A percentile compares a stretch with the other conserved stretches of the same genome.
phyloP scores from a whole-genome alignment of 2,113 vertebrate genomes.

The Nycticorax nycticorax region DNA sequence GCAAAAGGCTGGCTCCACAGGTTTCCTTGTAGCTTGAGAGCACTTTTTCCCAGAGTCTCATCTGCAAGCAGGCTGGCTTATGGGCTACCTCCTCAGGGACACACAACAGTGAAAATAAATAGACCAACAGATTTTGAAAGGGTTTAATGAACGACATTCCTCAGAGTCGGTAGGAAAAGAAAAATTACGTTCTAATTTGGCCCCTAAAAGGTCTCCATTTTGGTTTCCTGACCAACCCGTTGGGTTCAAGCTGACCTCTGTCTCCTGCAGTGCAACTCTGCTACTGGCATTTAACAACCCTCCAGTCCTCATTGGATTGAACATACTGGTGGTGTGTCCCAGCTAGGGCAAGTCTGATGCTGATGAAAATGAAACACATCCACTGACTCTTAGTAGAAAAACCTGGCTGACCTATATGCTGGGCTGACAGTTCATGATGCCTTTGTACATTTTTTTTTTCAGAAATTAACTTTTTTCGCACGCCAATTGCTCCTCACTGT shows the following conservation, averaged over 20 bases:
- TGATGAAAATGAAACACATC: background rate
- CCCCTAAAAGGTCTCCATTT: background rate
- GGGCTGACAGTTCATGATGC: background rate
- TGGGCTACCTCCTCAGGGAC: accelerated
- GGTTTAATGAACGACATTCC: background rate
- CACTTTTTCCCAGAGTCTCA: background rate
- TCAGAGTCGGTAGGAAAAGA: background rate
- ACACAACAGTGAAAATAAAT: background rate
- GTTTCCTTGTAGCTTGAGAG: background rate
- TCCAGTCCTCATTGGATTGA: background rate
- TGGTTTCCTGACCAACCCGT: background rate
- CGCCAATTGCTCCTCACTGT: background rate
- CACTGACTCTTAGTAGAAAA: background rate
- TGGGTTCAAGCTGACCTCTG: background rate
- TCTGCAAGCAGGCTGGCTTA: background rate
- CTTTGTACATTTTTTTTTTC: background rate
- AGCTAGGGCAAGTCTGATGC: background rate
- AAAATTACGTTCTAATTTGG: background rate
- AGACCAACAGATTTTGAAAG: background rate
- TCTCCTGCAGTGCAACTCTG: background rate
- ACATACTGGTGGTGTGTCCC: background rate
- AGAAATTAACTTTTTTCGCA: background rate
- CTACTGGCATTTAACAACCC: background rate
- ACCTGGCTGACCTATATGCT: background rate
- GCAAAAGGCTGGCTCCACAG: background rate